phyloP scores from a whole-genome alignment of 1,140 invertebrate genomes.

The Melipona quadrifasciata region DNA sequence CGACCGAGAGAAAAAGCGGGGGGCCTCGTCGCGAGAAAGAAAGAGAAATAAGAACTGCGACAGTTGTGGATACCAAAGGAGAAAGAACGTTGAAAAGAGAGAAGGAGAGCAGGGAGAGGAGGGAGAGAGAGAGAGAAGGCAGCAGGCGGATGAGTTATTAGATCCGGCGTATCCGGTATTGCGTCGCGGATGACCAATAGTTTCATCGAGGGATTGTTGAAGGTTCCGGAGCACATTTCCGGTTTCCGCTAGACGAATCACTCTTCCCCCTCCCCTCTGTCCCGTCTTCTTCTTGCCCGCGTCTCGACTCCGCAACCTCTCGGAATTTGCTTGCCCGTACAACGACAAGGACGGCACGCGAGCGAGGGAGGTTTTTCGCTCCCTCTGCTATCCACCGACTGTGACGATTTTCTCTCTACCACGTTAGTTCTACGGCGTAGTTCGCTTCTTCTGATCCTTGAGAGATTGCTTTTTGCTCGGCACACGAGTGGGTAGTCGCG shows the following conservation, averaged over 20 bases:
- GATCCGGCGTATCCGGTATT: constrained; percentile 81
- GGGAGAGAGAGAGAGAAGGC: constrained; percentile 17
- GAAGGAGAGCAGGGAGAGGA: background rate
- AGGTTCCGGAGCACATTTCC: constrained; percentile 82
- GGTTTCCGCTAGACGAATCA: constrained; percentile 77
- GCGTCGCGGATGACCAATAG: constrained; percentile 82
- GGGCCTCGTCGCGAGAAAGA: background rate
- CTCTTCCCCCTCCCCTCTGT: constrained; percentile 39
- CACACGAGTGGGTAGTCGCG: background rate
- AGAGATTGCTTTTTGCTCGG: constrained; percentile 1
- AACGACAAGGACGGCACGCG: background rate
- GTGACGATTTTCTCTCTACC: constrained; percentile 32
- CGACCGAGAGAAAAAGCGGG: constrained; percentile 35
- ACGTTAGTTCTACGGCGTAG: no score
- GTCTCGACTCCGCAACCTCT: constrained; percentile 31
- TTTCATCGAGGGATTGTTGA: constrained; percentile 83
- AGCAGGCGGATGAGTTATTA: constrained; percentile 80
- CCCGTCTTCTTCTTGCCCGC: constrained; percentile 47
- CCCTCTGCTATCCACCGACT: constrained; percentile 39
- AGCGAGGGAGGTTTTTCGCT: constrained; percentile 34
- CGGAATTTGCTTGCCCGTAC: constrained; percentile 45
- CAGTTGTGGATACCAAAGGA: background rate
- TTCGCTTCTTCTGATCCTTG: constrained; percentile 1
- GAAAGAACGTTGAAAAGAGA: background rate
- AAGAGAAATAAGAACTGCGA: background rate